Evolutionary conservation across 2,888 invertebrate genomes (phyloP).

Genomic region (Dendrolimus pini): DNA sequence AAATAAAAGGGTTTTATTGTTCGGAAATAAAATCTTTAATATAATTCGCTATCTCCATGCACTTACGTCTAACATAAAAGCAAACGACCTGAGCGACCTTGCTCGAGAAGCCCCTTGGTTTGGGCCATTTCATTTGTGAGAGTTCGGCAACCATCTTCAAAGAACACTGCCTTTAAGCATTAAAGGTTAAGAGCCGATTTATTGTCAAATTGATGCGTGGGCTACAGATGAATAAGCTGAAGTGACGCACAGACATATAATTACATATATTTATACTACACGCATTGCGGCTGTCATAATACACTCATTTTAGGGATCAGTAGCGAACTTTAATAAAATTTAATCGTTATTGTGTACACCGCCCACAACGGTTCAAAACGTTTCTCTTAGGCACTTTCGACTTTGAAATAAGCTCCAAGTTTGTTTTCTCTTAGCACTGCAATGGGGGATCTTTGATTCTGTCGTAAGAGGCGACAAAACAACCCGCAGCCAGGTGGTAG

Average conservation of each 20-base stretch:
- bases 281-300: too few relatives aligned
- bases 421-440: too few relatives aligned
- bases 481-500: too few relatives aligned
- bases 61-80: conserved; percentile 18
- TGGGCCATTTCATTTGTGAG: conserved; percentile 16
- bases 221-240: conserved; percentile 20
- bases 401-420: too few relatives aligned
- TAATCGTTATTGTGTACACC: too few relatives aligned
- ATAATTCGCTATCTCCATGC: conserved; percentile 4
- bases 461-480: too few relatives aligned
- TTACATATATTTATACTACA: too few relatives aligned
- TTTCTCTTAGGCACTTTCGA: too few relatives aligned
- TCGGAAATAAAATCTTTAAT: conserved; percentile 8
- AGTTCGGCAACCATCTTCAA: conserved; percentile 19
- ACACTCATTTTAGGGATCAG: too few relatives aligned
- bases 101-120: conserved; percentile 9
- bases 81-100: conserved; percentile 20
- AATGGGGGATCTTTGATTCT: too few relatives aligned
- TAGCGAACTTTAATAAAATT: too few relatives aligned
- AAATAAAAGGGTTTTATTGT: background rate
- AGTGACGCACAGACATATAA: conserved; percentile 12
- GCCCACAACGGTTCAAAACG: too few relatives aligned
- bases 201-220: conserved; percentile 28
- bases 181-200: conserved; percentile 18
- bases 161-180: conserved; percentile 17